phyloP scores from a whole-genome alignment of 2,797 vertebrate species.

The Amblyopsis hoosieri region DNA sequence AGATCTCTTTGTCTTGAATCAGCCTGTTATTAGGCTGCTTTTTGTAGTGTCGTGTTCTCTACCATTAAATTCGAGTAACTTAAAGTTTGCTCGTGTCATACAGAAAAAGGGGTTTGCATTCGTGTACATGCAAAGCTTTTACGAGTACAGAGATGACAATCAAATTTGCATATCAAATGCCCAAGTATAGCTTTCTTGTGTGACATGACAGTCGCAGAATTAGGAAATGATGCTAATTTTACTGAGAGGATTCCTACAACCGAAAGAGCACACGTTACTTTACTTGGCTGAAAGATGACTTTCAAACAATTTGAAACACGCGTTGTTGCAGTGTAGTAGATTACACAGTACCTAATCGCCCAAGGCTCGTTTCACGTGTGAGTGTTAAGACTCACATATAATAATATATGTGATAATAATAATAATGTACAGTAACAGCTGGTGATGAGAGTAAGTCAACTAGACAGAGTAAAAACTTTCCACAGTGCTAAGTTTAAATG shows the following conservation, averaged over 20 bases:
- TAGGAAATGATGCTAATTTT: constrained; percentile 31
- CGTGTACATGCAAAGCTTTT: neutral
- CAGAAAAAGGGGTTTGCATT: no score
- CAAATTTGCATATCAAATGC: constrained; percentile 36
- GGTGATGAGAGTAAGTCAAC: constrained; percentile 6
- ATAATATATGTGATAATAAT: no score
- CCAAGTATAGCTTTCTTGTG: constrained; percentile 19
- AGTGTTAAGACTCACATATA: constrained; percentile 20
- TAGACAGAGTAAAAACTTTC: constrained; percentile 8
- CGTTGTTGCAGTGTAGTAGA: neutral
- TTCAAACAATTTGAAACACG: neutral
- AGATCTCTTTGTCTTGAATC: no score
- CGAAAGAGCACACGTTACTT: neutral
- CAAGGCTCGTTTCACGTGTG: constrained; percentile 6
- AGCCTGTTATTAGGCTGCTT: no score
- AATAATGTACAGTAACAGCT: constrained; percentile 18
- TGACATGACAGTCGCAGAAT: constrained; percentile 22
- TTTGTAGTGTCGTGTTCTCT: no score
- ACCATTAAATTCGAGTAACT: no score
- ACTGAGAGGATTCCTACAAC: constrained; percentile 9
- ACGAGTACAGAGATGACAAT: constrained; percentile 6
- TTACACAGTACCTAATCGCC: neutral
- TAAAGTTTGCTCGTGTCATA: no score
- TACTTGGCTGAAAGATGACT: neutral
- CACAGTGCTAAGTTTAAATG: no score